Base-by-base conservation (phyloP, 2,113 vertebrate species). In the Tragulus kanchil region DNA sequence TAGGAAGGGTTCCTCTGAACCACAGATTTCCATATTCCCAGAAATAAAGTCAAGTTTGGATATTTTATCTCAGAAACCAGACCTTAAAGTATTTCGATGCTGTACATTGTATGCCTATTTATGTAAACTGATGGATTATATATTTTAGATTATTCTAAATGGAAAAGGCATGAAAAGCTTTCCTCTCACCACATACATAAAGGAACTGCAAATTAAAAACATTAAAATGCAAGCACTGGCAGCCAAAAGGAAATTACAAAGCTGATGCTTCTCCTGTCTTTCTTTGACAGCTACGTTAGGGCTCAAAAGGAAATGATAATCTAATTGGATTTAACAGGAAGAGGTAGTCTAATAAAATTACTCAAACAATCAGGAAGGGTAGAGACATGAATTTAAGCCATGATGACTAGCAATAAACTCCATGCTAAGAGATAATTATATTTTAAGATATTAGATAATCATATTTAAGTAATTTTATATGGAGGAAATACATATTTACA, bases 381-480 rank as follows among this genome's bases (percentile, higher is more conserved):
- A 62, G 58, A 88, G n/a, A 71, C 26, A 61, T 50, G 54, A 92
- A 71, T 84, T 96, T 92, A 95, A 94, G 17, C 48, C 16, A 59
- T 75, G 21, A 67, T 64, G 31, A 50, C 92, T 73, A 90, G 62
- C 62, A 65, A 85, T 94, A 73, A 93, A 59, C 28, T 65, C 58
- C 15, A 1, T 90, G 59, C 13, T 96, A 50, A 58, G 50, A 77
- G 36, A 25, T 48, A 90, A 77, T 82, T 85, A 78, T 54, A 89
- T 31, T 82, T 92, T 67, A 90, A 75, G 26, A 56, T 89, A 64
- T 85, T 93, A 95, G 21, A 54, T 71, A 90, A 78, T 61, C 90
- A 75, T 52, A 82, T 48, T 16, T 62, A 36, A 3, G 52, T 54
- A 61, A 65, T 93, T 93, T 95, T n/a, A 71, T 69, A 78, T 7